A percentile compares a stretch with the other conserved stretches of the same genome.
phyloP scores from a whole-genome alignment of 2,113 vertebrate genomes.

The Hypomesus transpacificus region DNA sequence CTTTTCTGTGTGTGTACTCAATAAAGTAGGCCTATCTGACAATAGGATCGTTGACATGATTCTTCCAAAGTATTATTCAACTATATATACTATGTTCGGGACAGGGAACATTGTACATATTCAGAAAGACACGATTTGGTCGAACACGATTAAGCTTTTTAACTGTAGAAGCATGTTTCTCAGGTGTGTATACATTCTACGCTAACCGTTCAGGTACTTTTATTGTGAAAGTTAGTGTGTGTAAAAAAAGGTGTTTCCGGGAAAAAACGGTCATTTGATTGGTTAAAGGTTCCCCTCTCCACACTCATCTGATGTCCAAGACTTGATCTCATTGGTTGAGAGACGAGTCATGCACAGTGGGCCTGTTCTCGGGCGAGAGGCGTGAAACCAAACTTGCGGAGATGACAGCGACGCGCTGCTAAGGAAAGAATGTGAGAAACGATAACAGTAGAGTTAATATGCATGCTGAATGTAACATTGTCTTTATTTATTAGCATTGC shows the following conservation, averaged over 20 bases:
- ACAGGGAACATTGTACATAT: no score
- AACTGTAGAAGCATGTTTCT: no score
- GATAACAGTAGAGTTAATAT: no score
- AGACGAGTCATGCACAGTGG: not conserved
- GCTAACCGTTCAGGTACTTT: no score
- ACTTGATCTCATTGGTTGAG: slow-evolving; percentile 58
- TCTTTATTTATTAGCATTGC: not conserved
- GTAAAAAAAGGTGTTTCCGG: slow-evolving; percentile 26
- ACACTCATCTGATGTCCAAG: slow-evolving; percentile 64
- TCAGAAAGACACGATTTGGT: no score
- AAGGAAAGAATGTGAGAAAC: not conserved
- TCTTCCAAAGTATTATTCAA: not conserved
- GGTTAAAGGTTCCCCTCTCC: slow-evolving; percentile 29
- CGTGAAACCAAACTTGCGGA: not conserved
- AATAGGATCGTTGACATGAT: no score
- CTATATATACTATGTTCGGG: not conserved
- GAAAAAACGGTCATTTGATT: slow-evolving; percentile 40
- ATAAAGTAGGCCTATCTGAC: no score
- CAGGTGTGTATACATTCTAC: no score
- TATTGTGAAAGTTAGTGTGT: no score
- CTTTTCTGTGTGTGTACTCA: not conserved
- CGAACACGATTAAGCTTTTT: no score
- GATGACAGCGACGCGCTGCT: not conserved
- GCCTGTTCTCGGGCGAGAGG: slow-evolving; percentile 37
- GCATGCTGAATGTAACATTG: not conserved